Evolutionary conservation across 2,113 vertebrate species (phyloP).

Genomic region (Diphyllodes magnificus): DNA sequence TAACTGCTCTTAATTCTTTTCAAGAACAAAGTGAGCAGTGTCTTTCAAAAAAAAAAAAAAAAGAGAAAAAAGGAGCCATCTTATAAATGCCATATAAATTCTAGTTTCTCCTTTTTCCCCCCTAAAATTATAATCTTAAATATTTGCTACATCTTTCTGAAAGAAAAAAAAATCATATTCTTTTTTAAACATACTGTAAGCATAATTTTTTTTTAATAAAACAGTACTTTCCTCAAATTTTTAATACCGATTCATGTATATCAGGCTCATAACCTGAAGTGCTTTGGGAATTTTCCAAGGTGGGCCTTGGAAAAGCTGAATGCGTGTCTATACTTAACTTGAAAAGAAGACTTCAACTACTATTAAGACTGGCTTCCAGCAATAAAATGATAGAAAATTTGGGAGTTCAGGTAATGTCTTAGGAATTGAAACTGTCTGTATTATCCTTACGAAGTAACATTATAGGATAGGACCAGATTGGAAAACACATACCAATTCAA

Average conservation of each 20-base stretch:
- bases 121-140: not conserved
- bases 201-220: not conserved
- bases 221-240: not conserved
- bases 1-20: not conserved
- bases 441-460: not conserved
- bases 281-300: not conserved
- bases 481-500: not conserved
- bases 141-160: not conserved
- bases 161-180: not conserved
- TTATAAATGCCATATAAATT: not conserved
- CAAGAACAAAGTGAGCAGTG: not conserved
- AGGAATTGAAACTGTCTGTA: not conserved
- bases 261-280: not conserved
- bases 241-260: not conserved
- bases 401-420: fast-evolving
- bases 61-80: not conserved
- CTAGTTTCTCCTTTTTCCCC: not conserved
- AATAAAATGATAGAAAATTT: not conserved
- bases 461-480: not conserved
- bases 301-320: not conserved
- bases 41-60: not conserved
- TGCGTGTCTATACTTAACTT: not conserved
- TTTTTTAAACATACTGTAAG: not conserved
- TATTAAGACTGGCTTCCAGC: not conserved
- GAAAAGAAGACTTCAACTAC: not conserved